Conservation (phyloP, 2,797 vertebrate species). For the Pangasius sanitwongsei region DNA sequence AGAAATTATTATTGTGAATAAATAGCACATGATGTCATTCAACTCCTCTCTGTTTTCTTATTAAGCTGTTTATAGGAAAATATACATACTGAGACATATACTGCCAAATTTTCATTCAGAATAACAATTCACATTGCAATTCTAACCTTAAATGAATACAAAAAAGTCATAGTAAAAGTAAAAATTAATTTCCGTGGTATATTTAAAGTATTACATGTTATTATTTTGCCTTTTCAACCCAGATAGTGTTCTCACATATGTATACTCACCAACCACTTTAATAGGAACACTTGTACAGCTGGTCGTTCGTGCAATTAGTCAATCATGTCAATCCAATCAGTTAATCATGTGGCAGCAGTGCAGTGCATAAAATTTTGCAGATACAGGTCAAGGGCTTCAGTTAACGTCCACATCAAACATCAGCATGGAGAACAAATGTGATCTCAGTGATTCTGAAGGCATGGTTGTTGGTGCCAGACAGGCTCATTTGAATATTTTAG, state of each 20-base stretch:
- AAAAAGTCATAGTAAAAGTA: background rate
- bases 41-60: background rate
- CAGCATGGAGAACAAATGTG: background rate
- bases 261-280: background rate
- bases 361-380: background rate
- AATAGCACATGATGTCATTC: too few species aligned
- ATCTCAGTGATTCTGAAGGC: background rate
- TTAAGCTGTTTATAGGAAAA: background rate
- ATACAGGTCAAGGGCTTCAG: background rate
- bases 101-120: background rate
- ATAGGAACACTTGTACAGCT: background rate
- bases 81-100: background rate
- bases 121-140: background rate
- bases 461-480: background rate
- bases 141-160: background rate
- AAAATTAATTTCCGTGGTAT: background rate
- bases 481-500: background rate
- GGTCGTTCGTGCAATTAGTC: background rate
- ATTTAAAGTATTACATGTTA: background rate
- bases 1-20: background rate
- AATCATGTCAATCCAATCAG: background rate
- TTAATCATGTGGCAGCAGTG: background rate
- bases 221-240: background rate
- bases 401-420: background rate
- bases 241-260: background rate